These are phyloP conservation scores for Scaptomyza reducta DNA, from an alignment of 2,888 invertebrate genomes.

Conservation along the genomic window DNA sequence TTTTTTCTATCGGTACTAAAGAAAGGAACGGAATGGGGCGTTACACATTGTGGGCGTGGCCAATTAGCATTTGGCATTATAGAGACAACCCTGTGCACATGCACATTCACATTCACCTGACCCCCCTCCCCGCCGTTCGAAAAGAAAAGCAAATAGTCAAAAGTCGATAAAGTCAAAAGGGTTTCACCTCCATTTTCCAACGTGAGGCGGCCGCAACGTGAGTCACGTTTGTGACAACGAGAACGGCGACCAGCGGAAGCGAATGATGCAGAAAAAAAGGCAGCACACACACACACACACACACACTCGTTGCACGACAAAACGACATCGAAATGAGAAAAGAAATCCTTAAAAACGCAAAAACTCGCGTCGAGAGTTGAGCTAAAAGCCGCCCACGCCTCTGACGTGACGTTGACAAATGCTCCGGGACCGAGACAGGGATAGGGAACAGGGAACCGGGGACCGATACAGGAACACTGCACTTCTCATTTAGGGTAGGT, in stretches of 20 bases:
- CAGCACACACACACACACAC: slow-evolving; percentile 25
- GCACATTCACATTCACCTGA: not conserved
- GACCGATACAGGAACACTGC: not conserved
- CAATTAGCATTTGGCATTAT: slow-evolving; percentile 62
- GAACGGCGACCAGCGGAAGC: slow-evolving; percentile 63
- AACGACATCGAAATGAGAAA: slow-evolving; percentile 27
- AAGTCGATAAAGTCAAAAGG: slow-evolving; percentile 46
- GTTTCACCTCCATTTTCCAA: slow-evolving; percentile 48
- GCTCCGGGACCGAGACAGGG: slow-evolving; percentile 42
- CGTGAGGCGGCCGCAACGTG: slow-evolving; percentile 39
- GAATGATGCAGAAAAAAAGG: slow-evolving; percentile 73
- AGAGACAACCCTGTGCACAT: slow-evolving; percentile 21
- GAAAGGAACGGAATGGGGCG: not conserved
- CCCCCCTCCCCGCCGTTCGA: not conserved
- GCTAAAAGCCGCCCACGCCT: slow-evolving; percentile 41
- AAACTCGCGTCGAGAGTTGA: slow-evolving; percentile 20
- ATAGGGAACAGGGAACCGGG: too few relatives aligned
- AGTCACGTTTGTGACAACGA: slow-evolving; percentile 62
- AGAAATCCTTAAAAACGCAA: slow-evolving; percentile 55
- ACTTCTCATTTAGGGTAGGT: slow-evolving; percentile 11
- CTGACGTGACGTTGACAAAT: slow-evolving; percentile 72
- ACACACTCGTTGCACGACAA: too few relatives aligned
- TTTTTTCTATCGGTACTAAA: not conserved
- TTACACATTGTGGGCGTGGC: slow-evolving; percentile 53
- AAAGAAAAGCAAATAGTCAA: slow-evolving; percentile 29